These are phyloP conservation scores for Columba janthina DNA, from an alignment of 2,113 vertebrate genomes.

Conservation along the genomic window DNA sequence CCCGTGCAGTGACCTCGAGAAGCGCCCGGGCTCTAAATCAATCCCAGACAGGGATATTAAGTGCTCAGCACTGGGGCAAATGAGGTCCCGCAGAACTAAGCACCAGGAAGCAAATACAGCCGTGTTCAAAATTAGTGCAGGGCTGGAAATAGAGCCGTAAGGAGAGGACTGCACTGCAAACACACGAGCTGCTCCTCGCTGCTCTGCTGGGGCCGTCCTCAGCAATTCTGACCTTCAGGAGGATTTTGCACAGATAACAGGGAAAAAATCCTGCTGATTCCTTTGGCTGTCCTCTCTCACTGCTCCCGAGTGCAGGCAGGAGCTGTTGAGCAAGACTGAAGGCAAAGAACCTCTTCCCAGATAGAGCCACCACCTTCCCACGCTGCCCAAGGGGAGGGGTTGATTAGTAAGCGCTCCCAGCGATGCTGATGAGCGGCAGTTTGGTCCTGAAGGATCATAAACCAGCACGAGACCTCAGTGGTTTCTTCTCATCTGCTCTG, in stretches of 20 bases:
- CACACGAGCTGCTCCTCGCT: background rate
- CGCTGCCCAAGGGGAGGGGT: background rate
- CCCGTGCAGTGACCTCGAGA: background rate
- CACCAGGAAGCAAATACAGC: background rate
- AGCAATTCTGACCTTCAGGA: background rate
- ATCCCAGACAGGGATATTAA: conserved; percentile 8
- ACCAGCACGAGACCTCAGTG: background rate
- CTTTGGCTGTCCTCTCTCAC: background rate
- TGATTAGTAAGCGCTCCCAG: background rate
- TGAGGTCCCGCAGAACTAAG: conserved; percentile 31
- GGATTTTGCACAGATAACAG: background rate
- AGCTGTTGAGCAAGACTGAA: background rate
- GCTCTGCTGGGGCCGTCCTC: fast-evolving
- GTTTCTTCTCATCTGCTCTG: background rate
- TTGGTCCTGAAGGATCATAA: background rate
- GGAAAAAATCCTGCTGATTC: background rate
- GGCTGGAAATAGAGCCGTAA: conserved; percentile 17
- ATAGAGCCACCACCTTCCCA: background rate
- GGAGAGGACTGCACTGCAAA: background rate
- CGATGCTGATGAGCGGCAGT: background rate
- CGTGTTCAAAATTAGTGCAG: background rate
- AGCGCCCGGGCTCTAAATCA: background rate
- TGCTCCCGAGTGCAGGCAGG: background rate
- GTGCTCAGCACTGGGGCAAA: conserved; percentile 38
- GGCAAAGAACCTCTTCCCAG: background rate